phyloP scores from a whole-genome alignment of 2,113 vertebrate species.

The Ondatra zibethicus region DNA sequence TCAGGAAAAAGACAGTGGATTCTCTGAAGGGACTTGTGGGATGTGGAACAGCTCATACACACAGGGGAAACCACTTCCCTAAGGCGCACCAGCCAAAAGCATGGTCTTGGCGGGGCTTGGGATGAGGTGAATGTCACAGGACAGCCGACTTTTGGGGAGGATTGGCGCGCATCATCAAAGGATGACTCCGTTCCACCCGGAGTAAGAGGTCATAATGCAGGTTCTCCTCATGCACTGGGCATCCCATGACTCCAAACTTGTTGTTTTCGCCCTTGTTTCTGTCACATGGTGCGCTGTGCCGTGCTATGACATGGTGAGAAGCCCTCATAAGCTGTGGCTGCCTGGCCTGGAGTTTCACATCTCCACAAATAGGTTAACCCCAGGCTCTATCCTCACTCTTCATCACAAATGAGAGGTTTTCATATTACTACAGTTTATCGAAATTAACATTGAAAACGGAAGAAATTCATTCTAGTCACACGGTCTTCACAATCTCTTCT shows the following conservation, averaged over 20 bases:
- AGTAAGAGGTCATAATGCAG: not conserved
- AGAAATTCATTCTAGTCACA: not conserved
- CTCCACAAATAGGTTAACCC: not conserved
- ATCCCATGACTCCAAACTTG: not conserved
- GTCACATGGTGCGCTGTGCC: not conserved
- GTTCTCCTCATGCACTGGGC: not conserved
- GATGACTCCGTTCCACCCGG: not conserved
- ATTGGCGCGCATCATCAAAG: not conserved
- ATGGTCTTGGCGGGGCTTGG: not conserved
- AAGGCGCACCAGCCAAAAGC: not conserved
- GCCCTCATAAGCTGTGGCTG: not conserved
- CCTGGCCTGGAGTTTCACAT: not conserved
- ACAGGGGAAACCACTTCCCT: not conserved
- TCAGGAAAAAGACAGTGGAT: not conserved
- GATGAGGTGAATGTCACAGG: not conserved
- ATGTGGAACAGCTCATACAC: not conserved
- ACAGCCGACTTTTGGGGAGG: not conserved
- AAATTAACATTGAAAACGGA: not conserved
- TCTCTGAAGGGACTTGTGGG: not conserved
- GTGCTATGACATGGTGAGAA: not conserved
- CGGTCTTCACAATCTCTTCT: too few relatives aligned
- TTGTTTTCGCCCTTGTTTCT: not conserved
- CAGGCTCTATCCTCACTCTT: not conserved
- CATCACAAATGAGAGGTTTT: not conserved
- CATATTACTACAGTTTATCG: not conserved